Percentiles rank a stretch among this genome's conserved stretches.
These are phyloP conservation scores for Todiramphus saurophagus DNA, from an alignment of 2,113 vertebrate species.

Conservation along the genomic window DNA sequence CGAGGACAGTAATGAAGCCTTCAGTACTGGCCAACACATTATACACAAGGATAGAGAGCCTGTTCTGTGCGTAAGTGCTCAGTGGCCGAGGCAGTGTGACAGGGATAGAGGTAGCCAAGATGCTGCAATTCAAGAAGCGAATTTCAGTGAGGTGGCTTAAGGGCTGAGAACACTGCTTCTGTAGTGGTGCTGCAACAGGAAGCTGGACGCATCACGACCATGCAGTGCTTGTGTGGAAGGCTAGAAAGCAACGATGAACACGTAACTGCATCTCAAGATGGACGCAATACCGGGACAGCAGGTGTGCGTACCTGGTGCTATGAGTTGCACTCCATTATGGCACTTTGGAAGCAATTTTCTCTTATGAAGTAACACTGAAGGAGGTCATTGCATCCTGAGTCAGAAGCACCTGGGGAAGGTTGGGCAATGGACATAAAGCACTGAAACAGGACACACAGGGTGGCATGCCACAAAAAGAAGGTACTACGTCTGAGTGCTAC, in stretches of 20 bases:
- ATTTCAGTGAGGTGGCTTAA: neutral
- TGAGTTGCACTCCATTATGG: rapidly evolving
- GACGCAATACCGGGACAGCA: neutral
- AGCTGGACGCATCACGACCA: rapidly evolving
- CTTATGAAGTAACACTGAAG: neutral
- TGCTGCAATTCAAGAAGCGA: neutral
- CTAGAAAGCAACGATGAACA: neutral
- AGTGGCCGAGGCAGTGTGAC: neutral
- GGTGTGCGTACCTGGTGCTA: no score
- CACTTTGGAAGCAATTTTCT: neutral
- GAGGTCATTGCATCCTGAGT: neutral
- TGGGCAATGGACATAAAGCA: neutral
- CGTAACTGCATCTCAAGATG: neutral
- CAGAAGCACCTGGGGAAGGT: neutral
- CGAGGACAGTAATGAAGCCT: neutral
- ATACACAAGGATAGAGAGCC: rapidly evolving
- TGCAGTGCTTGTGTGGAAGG: rapidly evolving
- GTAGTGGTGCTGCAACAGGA: rapidly evolving
- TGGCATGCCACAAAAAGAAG: neutral
- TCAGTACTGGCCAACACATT: neutral
- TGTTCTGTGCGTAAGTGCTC: neutral
- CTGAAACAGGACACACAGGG: neutral
- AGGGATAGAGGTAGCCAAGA: neutral
- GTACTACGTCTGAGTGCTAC: rapidly evolving
- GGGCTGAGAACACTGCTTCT: neutral